Percentiles rank a stretch among this genome's conserved stretches.
These are phyloP conservation scores for Sebastes nivosus DNA, from an alignment of 2,797 vertebrate species.

Conservation along the genomic window DNA sequence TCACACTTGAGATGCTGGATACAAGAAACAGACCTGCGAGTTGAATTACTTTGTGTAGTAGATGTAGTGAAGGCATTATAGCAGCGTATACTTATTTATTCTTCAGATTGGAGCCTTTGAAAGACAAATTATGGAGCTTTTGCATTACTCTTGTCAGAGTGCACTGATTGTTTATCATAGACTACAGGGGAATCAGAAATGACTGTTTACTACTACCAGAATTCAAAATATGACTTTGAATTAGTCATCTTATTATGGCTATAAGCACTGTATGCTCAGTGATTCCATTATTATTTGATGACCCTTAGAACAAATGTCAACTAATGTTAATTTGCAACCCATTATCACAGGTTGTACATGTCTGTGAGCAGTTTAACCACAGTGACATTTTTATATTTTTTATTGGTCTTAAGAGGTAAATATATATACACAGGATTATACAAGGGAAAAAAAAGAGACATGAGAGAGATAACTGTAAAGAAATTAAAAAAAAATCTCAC, in stretches of 20 bases:
- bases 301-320: not conserved
- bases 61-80: not conserved
- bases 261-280: not conserved
- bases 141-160: not conserved
- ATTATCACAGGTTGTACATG: not conserved
- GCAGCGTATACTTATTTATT: not conserved
- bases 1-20: conserved; percentile 1
- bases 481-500: too few relatives aligned
- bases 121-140: not conserved
- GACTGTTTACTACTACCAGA: not conserved
- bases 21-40: not conserved
- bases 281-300: not conserved
- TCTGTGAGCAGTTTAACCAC: not conserved
- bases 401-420: not conserved
- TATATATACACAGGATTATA: not conserved
- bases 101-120: not conserved
- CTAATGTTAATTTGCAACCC: not conserved
- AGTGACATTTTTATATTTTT: not conserved
- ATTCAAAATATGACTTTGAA: not conserved
- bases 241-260: not conserved
- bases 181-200: not conserved
- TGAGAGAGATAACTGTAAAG: not conserved
- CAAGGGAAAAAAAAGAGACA: fast-evolving
- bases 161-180: not conserved
- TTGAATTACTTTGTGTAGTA: not conserved